Conservation (phyloP, 1,140 invertebrate genomes). For the Lutraria rhynchaena region DNA sequence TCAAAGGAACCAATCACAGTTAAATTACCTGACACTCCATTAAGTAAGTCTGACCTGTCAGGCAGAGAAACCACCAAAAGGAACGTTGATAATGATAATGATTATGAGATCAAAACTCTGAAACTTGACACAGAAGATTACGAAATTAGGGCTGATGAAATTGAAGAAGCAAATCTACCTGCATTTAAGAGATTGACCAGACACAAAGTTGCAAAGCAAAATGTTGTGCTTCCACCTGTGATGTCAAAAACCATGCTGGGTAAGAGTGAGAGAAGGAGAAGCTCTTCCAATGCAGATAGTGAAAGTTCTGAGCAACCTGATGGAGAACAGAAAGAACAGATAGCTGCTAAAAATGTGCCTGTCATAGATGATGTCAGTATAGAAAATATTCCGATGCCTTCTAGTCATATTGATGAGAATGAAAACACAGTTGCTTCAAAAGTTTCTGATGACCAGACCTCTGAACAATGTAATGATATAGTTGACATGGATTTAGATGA, state of each 20-base stretch:
- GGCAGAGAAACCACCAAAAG: neutral
- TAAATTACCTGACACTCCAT: conserved; percentile 17
- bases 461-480: neutral
- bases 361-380: neutral
- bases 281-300: neutral
- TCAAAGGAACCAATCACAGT: neutral
- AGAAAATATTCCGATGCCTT: conserved; percentile 14
- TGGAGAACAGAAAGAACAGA: neutral
- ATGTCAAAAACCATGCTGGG: conserved; percentile 48
- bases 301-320: too few species aligned
- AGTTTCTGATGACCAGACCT: neutral
- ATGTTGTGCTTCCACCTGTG: conserved; percentile 45
- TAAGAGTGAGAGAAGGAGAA: conserved; percentile 15
- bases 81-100: too few species aligned
- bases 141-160: neutral
- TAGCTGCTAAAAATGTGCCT: neutral
- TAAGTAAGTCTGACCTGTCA: neutral
- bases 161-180: neutral
- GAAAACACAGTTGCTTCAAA: conserved; percentile 10
- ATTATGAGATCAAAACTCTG: too few species aligned
- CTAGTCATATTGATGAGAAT: conserved; percentile 45
- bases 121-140: neutral
- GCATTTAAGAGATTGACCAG: conserved; percentile 34
- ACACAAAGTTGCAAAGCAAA: conserved; percentile 45
- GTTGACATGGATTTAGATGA: conserved; percentile 53